These are phyloP conservation scores for Exephanes ischioxanthus DNA, from an alignment of 2,888 invertebrate species.

Conservation along the genomic window DNA sequence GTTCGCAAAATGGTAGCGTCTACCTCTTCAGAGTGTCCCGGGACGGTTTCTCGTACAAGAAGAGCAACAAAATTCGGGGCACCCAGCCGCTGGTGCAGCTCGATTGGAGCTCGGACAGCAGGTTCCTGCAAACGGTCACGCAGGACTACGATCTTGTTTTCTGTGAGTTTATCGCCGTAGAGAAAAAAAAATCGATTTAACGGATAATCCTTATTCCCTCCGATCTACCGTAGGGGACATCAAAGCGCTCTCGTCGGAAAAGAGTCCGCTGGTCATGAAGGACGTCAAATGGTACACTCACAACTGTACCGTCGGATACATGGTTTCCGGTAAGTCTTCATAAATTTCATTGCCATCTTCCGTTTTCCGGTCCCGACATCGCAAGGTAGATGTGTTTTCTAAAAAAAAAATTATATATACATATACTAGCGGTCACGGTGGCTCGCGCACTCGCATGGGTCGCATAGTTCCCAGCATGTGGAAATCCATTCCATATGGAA, in stretches of 20 bases:
- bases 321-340: conserved; percentile 90
- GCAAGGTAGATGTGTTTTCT: background rate
- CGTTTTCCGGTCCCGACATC: background rate
- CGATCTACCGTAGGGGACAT: conserved; percentile 90
- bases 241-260: conserved; percentile 94
- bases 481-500: no score
- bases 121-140: conserved; percentile 94
- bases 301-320: conserved; percentile 94
- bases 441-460: no score
- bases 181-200: background rate
- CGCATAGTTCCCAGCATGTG: no score
- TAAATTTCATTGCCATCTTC: background rate
- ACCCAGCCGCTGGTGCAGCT: conserved; percentile 94
- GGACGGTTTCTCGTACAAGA: conserved; percentile 96
- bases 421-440: no score
- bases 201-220: conserved; percentile 12
- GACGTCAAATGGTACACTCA: conserved; percentile 96
- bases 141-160: conserved; percentile 95
- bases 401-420: no score
- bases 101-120: conserved; percentile 96
- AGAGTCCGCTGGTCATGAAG: conserved; percentile 95
- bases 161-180: conserved; percentile 87
- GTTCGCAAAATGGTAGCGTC: conserved; percentile 95
- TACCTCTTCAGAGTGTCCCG: conserved; percentile 94
- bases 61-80: conserved; percentile 94